Evolutionary conservation across 2,113 vertebrate genomes (phyloP).

Genomic region (Leptobrachium leishanense): DNA sequence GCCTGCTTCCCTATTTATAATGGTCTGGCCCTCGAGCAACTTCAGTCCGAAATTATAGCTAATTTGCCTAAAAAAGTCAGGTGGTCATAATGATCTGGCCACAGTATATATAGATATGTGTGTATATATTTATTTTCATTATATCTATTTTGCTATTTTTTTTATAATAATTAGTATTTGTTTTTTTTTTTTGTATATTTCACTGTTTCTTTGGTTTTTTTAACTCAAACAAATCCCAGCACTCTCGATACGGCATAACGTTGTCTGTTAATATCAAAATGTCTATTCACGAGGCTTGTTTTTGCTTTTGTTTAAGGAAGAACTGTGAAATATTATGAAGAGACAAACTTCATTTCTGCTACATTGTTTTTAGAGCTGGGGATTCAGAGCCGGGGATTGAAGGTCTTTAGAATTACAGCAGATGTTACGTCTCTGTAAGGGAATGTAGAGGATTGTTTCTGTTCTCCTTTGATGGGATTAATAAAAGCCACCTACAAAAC

Average conservation of each 20-base stretch:
- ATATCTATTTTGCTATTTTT: too few relatives aligned
- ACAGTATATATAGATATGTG: too few relatives aligned
- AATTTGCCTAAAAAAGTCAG: too few relatives aligned
- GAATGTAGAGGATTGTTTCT: background rate
- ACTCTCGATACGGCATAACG: slow-evolving; percentile 73
- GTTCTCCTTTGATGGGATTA: background rate
- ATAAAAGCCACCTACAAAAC: too few relatives aligned
- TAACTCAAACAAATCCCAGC: slow-evolving; percentile 68
- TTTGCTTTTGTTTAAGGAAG: slow-evolving; percentile 75
- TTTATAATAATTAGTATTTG: too few relatives aligned
- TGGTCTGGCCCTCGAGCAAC: too few relatives aligned
- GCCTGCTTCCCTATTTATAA: too few relatives aligned
- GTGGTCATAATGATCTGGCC: too few relatives aligned
- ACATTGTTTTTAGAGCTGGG: slow-evolving; percentile 71
- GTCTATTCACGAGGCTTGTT: slow-evolving; percentile 74
- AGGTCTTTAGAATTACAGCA: slow-evolving; percentile 65
- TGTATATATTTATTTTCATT: too few relatives aligned
- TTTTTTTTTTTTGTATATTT: slow-evolving; percentile 69
- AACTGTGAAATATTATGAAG: slow-evolving; percentile 78
- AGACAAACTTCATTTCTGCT: slow-evolving; percentile 78
- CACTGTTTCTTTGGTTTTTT: slow-evolving; percentile 68
- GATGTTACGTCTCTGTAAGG: slow-evolving; percentile 52
- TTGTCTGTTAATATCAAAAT: slow-evolving; percentile 67
- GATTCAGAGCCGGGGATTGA: slow-evolving; percentile 71
- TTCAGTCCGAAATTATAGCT: too few relatives aligned